Base-by-base conservation (phyloP, 2,888 invertebrate genomes). In the Myathropa florea region DNA sequence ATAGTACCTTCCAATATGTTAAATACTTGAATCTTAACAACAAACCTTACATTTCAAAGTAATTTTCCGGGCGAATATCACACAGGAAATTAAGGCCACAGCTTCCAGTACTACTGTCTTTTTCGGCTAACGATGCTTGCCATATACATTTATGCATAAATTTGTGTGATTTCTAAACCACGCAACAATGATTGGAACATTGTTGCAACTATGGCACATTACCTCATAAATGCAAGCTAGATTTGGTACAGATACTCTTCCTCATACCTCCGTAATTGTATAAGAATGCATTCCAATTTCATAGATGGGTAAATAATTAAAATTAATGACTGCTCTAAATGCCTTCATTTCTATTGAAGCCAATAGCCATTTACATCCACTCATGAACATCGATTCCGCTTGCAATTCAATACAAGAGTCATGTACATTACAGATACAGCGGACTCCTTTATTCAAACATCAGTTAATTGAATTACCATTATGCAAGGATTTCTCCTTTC, bases 401-500 rank as follows among this genome's bases (percentile, higher is more conserved):
- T 18, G 46, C 46, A 46, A 18, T 46, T 7, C 46, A 46, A 46
- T 46, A 18, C 46, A 46, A 46, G 46, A 18, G 46, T 7, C 57
- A 14, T 57, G 24, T 57, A 23, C 57, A 57, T 57, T 6, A 24
- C 23, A 55, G 57, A 12, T 24, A 23, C 57, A 10, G 24, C 46
- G 24, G 57, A 18, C 53, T 53, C 21, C n/a, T 65, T 53, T 12
- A 67, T 46, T 53, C 53, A 53, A 65, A 26, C 46, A 67, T 26
- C 67, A 55, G 53, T 67, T 67, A 67, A 67, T 67, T 67, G 30
- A 53, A 55, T 67, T 53, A 55, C 14, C 9, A 57, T 30, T 68
- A 57, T 57, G 21, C 55, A 26, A 65, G 24, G 46, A 30, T 12
- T 21, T 30, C 12, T 4, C 21, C 4, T 3, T n/a, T 30, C 18